These are phyloP conservation scores for Anthopleura sola DNA, from an alignment of 64 coral and sea anemone genomes.

Conservation along the genomic window DNA sequence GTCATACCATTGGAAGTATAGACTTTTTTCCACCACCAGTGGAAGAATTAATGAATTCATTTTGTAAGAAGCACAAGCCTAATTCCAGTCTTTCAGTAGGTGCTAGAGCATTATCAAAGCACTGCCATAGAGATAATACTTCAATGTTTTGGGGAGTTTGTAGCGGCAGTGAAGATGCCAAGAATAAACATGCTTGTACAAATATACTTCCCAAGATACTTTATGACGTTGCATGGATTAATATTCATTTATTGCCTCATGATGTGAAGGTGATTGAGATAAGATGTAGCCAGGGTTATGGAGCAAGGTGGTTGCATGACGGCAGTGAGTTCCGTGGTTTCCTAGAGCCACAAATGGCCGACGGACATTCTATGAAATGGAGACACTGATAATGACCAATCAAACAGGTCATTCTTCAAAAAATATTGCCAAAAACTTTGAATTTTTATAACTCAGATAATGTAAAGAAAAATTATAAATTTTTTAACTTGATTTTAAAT, in stretches of 20 bases:
- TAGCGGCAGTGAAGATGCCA: constrained; percentile 65
- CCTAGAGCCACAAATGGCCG: constrained; percentile 88
- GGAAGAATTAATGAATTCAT: constrained; percentile 40
- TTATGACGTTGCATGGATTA: constrained; percentile 81
- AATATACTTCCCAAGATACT: constrained; percentile 53
- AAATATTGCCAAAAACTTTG: no score
- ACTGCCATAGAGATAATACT: constrained; percentile 74
- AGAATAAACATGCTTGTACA: constrained; percentile 63
- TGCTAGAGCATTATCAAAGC: constrained; percentile 86
- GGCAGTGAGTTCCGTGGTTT: constrained; percentile 82
- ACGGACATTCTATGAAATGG: constrained; percentile 81
- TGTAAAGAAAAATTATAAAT: no score
- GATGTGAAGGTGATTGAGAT: constrained; percentile 83
- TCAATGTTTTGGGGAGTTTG: constrained; percentile 75
- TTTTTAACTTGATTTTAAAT: no score
- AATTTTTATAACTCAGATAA: no score
- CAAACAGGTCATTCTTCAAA: not conserved
- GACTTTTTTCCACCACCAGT: constrained; percentile 66
- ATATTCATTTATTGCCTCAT: constrained; percentile 78
- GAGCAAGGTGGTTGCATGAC: constrained; percentile 77
- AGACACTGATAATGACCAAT: constrained; percentile 43
- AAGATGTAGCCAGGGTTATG: constrained; percentile 66
- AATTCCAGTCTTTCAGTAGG: constrained; percentile 70
- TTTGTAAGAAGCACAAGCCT: constrained; percentile 65
- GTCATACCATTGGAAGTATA: constrained; percentile 74